Percentiles rank a stretch among this genome's conserved stretches.
phyloP scores from a whole-genome alignment of 2,113 vertebrate genomes.

The Campylomormyrus numenius region DNA sequence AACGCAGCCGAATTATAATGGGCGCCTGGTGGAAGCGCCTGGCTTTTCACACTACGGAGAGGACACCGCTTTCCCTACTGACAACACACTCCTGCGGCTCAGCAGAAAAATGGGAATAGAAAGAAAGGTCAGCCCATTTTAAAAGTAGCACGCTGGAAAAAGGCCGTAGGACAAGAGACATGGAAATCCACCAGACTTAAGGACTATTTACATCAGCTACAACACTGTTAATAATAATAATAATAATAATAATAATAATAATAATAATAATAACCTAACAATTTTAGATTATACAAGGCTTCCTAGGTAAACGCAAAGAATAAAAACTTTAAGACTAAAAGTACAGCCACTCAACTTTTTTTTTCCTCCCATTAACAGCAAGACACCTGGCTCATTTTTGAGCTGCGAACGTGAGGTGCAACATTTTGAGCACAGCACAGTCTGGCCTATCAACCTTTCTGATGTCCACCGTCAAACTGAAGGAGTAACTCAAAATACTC shows the following conservation, averaged over 20 bases:
- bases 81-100: background rate
- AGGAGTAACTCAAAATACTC: background rate
- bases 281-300: background rate
- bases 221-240: constrained; percentile 26
- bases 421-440: background rate
- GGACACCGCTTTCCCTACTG: background rate
- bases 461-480: background rate
- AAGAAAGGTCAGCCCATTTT: background rate
- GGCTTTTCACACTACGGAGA: background rate
- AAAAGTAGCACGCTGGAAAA: background rate
- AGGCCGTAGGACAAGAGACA: background rate
- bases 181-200: constrained; percentile 34
- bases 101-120: background rate
- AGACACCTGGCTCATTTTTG: background rate
- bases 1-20: background rate
- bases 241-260: constrained; percentile 37
- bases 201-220: constrained; percentile 39
- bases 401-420: background rate
- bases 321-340: background rate
- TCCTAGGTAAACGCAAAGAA: background rate
- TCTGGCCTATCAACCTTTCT: background rate
- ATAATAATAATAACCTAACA: constrained; percentile 26
- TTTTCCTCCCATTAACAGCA: background rate
- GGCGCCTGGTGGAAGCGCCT: background rate
- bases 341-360: background rate